phyloP scores from a whole-genome alignment of 2,888 invertebrate species.

The Hedya salicella region DNA sequence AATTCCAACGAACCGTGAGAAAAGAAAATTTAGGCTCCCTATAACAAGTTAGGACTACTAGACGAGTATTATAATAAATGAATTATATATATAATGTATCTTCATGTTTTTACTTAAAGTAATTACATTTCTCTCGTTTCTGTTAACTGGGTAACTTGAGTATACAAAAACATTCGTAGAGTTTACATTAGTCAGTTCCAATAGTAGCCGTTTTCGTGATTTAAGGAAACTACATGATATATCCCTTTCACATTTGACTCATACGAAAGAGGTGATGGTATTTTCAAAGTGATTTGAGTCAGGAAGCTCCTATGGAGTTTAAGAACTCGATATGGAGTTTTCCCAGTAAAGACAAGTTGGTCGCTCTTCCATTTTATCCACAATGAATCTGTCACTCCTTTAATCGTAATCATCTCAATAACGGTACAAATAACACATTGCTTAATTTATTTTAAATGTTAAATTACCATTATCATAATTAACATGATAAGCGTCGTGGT shows the following conservation, averaged over 20 bases:
- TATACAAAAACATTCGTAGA: conserved; percentile 8
- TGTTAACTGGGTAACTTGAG: not conserved
- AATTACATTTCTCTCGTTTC: not conserved
- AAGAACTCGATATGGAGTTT: not conserved
- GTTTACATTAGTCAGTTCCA: not conserved
- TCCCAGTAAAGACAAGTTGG: not conserved
- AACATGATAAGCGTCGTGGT: no score
- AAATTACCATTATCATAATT: no score
- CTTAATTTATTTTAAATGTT: no score
- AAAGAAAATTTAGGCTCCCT: conserved; percentile 8
- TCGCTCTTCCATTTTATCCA: no score
- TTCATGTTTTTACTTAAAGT: not conserved
- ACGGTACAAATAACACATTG: no score
- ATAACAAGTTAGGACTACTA: not conserved
- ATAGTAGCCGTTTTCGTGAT: no score
- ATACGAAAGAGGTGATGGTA: not conserved
- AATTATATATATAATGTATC: not conserved
- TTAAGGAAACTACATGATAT: not conserved
- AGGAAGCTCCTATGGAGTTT: not conserved
- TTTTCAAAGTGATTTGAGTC: no score
- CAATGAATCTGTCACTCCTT: no score
- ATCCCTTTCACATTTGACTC: not conserved
- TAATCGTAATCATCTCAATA: no score
- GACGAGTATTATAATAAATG: conserved; percentile 1
- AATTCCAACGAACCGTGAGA: not conserved